Percentiles rank a stretch among this genome's conserved stretches.
Evolutionary conservation across 2,113 vertebrate genomes (phyloP).

Genomic region (Carlito syrichta): DNA sequence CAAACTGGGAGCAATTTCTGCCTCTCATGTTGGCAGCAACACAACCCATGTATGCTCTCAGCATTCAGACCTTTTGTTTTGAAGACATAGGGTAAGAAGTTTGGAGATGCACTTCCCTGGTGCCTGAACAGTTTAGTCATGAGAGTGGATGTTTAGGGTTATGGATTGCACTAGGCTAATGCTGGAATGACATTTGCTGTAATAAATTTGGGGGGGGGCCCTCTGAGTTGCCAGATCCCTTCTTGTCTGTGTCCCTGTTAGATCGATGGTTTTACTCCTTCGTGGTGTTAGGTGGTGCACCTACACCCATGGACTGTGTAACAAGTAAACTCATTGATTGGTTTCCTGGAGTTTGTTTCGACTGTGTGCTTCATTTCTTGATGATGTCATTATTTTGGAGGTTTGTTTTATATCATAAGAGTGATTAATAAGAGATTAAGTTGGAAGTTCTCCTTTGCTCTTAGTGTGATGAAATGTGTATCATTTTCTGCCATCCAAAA

Average conservation of each 20-base stretch:
- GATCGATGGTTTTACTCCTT: neutral
- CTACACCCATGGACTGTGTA: accelerated
- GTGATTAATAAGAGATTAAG: neutral
- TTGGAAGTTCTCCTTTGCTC: neutral
- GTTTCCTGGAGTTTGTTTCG: neutral
- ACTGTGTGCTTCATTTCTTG: neutral
- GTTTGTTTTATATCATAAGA: neutral
- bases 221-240: neutral
- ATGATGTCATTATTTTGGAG: neutral
- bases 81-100: neutral
- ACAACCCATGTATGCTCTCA: accelerated
- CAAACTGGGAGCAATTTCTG: neutral
- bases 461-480: neutral
- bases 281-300: accelerated
- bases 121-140: accelerated
- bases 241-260: neutral
- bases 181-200: too few relatives aligned
- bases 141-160: neutral
- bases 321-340: accelerated
- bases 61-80: neutral
- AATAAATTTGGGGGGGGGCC: neutral
- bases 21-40: too few relatives aligned
- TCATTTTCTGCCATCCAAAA: neutral
- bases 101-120: neutral
- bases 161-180: neutral